Base-by-base conservation (phyloP, 2,113 vertebrate genomes). In the Machaerirhynchus nigripectus region DNA sequence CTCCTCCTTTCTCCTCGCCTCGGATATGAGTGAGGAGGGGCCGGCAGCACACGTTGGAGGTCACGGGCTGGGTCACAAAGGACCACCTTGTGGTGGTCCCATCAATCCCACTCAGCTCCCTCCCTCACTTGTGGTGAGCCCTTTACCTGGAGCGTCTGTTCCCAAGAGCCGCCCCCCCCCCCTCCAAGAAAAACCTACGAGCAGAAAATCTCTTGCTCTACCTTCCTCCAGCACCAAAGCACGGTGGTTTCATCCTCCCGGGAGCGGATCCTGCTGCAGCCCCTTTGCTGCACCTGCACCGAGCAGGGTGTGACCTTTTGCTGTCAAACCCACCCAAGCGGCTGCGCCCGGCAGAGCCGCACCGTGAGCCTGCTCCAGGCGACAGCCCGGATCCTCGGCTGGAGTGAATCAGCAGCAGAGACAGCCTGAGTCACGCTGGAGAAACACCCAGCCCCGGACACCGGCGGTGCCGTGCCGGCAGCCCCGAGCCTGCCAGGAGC, bases 401-500 rank as follows among this genome's bases (percentile, higher is more conserved):
- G 89, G 94, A 91, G 91, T 96, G 96, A 97, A 95, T 96, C 95
- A 97, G 94, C 95, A 96, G 93, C 89, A 65, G 47, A 91, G 61
- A 46, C 77, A 87, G 84, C 71, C 93, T 95, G 94, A 95, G 94
- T 97, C 96, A 97, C 84, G 33, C 93, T 24, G 13, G 84, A 84
- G 81, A 33, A 76, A 31, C 74, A 78, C 11, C 50, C 56, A 1
- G 59, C 37, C 82, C 57, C 2, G 35, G 73, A 5, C 53, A 59
- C 28, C 3, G 0, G 47, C 12, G 0, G 12, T 6, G 55, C 64
- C 4, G 6, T n/a, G n/a, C n/a, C n/a, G n/a, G n/a, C n/a, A 14
- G 42, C 64, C 50, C 87, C 2, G 59, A 77, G 94, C 47, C 82
- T 46, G 56, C 57, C 9, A 1, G 65, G 46, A 83, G 70, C 63